Evolutionary conservation across 2,888 invertebrate genomes (phyloP), one percentile per base, ranked within the genome.

Genomic region (Tridacna gigas): DNA sequence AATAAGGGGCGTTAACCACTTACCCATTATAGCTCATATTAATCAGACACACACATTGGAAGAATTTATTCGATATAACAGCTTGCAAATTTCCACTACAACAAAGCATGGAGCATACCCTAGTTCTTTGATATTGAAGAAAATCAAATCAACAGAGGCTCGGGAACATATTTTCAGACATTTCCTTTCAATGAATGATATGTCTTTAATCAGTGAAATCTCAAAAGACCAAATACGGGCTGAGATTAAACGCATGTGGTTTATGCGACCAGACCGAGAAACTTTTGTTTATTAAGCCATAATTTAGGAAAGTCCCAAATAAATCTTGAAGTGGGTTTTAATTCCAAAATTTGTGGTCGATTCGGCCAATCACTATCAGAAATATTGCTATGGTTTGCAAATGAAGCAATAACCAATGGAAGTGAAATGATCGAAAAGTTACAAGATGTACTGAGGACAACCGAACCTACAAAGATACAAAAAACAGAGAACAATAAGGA

Each of bases 111-210:
- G 84, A n/a, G 79, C 73, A 0, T 84, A 79, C 28, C 84, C 84
- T 0, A 81, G 76, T 48, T 71, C n/a, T 22, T 67, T 81, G 15
- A 84, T 81, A 26, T 63, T 79, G 67, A 60, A 81, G 25, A 74
- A 79, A 28, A 81, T 84, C 73, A 13, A 75, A 37, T 28, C 79
- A 51, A 79, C 79, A n/a, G 74, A 78, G 4, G 26, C 79, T 15
- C 45, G 48, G 45, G 77, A 76, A 28, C 71, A 81, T n/a, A 56
- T 84, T 18, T 76, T 73, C 5, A 75, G 84, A 18, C 84, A 84
- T 28, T 47, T 79, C n/a, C 67, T 84, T n/a, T 79, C 76, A 0
- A 84, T 84, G 84, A 79, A 84, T 69, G 81, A 84, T 48, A 73
- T 79, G 73, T 66, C 84, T 5, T 66, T 76, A 37, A 15, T 84